Percentiles rank a stretch among this genome's conserved stretches.
Evolutionary conservation across 2,888 invertebrate species (phyloP).

Genomic region (Acanthopleura granulata): DNA sequence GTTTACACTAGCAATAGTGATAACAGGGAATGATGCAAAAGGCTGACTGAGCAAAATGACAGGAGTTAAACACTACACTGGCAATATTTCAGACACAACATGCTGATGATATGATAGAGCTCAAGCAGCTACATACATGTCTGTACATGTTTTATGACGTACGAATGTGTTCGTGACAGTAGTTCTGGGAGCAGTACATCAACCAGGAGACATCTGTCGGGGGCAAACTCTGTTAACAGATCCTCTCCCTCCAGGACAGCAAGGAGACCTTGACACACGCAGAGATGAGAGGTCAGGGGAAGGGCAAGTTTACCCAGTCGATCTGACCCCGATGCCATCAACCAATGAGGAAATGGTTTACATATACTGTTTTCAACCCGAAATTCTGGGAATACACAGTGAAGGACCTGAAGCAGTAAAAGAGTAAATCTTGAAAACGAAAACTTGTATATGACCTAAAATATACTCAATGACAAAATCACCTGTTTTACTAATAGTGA

Average conservation of each 20-base stretch:
- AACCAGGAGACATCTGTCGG: slow-evolving; percentile 2
- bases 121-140: too few relatives aligned
- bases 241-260: slow-evolving; percentile 39
- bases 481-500: too few relatives aligned
- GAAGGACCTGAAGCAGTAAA: neutral
- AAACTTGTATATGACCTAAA: too few relatives aligned
- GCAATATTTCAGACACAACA: too few relatives aligned
- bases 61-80: too few relatives aligned
- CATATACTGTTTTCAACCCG: too few relatives aligned
- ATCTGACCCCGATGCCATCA: neutral
- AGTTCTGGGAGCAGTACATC: neutral
- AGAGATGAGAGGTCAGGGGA: slow-evolving; percentile 38
- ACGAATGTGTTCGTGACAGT: neutral
- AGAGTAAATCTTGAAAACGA: neutral
- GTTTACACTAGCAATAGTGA: too few relatives aligned
- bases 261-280: slow-evolving; percentile 43
- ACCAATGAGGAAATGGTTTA: slow-evolving; percentile 6
- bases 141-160: too few relatives aligned
- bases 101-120: too few relatives aligned
- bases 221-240: slow-evolving; percentile 23
- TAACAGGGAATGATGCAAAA: too few relatives aligned
- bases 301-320: slow-evolving; percentile 20
- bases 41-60: too few relatives aligned
- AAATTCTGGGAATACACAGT: neutral
- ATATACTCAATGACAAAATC: neutral